Evolutionary conservation across 1,140 invertebrate genomes (phyloP).

Genomic region (Eupristina koningsbergeri): DNA sequence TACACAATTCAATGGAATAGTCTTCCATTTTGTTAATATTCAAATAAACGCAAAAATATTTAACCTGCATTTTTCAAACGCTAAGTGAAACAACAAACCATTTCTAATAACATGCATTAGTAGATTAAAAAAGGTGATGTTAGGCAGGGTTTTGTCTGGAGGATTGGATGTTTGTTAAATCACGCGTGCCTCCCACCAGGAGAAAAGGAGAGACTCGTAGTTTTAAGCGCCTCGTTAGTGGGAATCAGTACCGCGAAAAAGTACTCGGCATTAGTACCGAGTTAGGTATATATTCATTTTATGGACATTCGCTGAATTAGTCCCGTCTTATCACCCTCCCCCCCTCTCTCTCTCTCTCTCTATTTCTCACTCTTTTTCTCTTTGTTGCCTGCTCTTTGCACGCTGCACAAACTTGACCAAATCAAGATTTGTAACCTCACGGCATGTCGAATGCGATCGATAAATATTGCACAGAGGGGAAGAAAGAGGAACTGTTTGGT

Average conservation of each 20-base stretch:
- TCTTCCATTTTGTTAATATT: neutral
- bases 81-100: conserved; percentile 10
- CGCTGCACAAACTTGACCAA: conserved; percentile 28
- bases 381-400: neutral
- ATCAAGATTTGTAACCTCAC: conserved; percentile 46
- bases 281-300: conserved; percentile 43
- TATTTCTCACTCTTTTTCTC: conserved; percentile 24
- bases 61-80: no score
- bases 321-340: neutral
- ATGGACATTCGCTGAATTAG: conserved; percentile 32
- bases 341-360: neutral
- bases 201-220: neutral
- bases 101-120: neutral
- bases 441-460: conserved; percentile 41
- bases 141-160: neutral
- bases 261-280: conserved; percentile 7
- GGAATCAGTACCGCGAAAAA: conserved; percentile 27
- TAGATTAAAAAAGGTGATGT: neutral
- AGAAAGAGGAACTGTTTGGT: neutral
- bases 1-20: neutral
- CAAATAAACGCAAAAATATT: neutral
- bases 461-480: conserved; percentile 40
- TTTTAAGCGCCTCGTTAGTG: conserved; percentile 33
- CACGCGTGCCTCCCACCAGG: neutral
- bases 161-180: no score